These are phyloP conservation scores for Marcusenius ussheri DNA, from an alignment of 2,113 vertebrate genomes.

Conservation along the genomic window DNA sequence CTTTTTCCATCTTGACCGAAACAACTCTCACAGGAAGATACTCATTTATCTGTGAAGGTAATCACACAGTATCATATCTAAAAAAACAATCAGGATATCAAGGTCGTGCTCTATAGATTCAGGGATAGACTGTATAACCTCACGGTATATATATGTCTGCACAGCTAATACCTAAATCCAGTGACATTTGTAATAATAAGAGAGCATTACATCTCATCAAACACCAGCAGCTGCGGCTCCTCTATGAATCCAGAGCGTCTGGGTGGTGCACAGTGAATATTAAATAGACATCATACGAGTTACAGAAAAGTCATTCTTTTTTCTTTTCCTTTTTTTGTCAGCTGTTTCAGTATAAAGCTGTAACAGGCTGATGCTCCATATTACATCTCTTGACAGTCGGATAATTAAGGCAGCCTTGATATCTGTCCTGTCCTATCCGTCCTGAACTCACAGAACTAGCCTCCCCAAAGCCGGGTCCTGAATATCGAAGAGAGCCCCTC, in stretches of 20 bases:
- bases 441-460: too few relatives aligned
- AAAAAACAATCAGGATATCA: background rate
- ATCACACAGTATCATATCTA: background rate
- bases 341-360: background rate
- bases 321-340: background rate
- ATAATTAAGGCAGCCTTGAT: background rate
- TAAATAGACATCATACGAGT: background rate
- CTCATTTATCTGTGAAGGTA: background rate
- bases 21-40: background rate
- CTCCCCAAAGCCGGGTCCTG: background rate
- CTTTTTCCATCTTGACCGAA: background rate
- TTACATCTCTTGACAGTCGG: too few relatives aligned
- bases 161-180: background rate
- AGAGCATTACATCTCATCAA: background rate
- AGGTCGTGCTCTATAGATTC: background rate
- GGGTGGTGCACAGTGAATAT: background rate
- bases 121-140: background rate
- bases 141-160: background rate
- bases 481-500: background rate
- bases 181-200: conserved; percentile 2
- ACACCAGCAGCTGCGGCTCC: background rate
- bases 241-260: background rate
- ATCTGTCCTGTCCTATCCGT: background rate
- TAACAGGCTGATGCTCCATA: background rate
- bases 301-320: background rate